Base-by-base conservation (phyloP, 2,888 invertebrate genomes). In the Laothoe populi region DNA sequence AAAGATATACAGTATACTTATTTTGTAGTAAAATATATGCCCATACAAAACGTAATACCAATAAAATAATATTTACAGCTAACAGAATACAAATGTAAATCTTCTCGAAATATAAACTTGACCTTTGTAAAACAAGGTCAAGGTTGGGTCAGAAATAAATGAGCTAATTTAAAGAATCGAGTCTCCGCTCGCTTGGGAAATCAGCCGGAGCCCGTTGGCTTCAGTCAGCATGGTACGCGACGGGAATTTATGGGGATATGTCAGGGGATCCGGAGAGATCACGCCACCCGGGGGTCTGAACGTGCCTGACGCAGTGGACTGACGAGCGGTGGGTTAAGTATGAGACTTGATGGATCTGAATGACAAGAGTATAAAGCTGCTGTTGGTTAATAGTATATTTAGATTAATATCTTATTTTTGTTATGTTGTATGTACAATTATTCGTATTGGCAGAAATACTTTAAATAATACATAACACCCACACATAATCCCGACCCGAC, bases 221-320 rank as follows among this genome's bases (percentile, higher is more conserved):
- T 72, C 78, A 78, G 72, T 76, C 79, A 74, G 74, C 64, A 66
- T 74, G 71, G 78, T 71, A 78, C 75, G 74, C 75, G 84, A 85
- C 81, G 79, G 70, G 75, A 78, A 88, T 89, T 89, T 88, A 88
- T 87, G 82, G 84, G 75, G 73, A 69, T 65, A 70, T 74, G 81
- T 76, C 81, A 65, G 65, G 80, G 77, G 70, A 74, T 74, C 65
- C 69, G 69, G 65, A 67, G 68, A 60, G 67, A 67, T 66, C 70
- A 63, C 49, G 64, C 63, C 44, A 65, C 65, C 61, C 65, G 70
- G 66, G 57, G 59, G 57, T 45, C 16, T 24, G 45, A 19, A 66
- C 62, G 13, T 53, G 23, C 35, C 38, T 40, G 11, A 10, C 24
- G 1, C 57, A 64, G 64, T 45, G 21, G 19, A 61, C 31, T 24